Evolutionary conservation across 1,140 invertebrate genomes (phyloP), one percentile per base, ranked within the genome.

Genomic region (Mamestra configurata): DNA sequence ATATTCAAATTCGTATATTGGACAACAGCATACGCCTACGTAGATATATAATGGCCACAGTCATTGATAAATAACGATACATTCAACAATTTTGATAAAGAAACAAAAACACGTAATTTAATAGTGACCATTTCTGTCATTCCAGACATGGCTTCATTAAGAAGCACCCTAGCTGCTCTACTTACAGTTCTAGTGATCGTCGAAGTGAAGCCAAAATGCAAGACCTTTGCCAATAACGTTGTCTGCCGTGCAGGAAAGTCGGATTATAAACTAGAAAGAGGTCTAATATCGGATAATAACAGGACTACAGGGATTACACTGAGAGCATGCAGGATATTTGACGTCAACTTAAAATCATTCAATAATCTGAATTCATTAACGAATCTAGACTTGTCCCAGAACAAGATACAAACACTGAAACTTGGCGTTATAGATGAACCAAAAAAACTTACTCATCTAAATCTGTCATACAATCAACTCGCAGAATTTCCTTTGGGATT

Each of bases 381-480:
- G 76, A 76, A 88, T 53, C 53, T 94, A 24, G 91, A 93, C 79
- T 71, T 94, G 37, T 91, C 92, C 13, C 24, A 82, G 20, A 94
- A 94, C 77, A 88, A 88, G 43, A 87, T 94, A 18, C 77, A 73
- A 22, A 78, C 43, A 24, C 61, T 94, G 7, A 85, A 87, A 68
- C 78, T 89, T n/a, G 90, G 89, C 4, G 82, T 89, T 13, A 59
- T 94, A 5, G 85, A 90, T 72, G 88, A 81, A 13, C 77, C 73
- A 8, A 77, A 68, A 18, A 24, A 86, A 64, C 37, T 93, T 0
- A 88, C 78, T 1, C 79, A 88, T 53, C 79, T 94, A 43, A 93
- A 93, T 79, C 43, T 93, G 11, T 92, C 91, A 0, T 73, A 87
- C 59, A 94, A 94, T 84, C 72, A 78, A 20, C 43, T 94, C 11